Percentiles rank a stretch among this genome's conserved stretches.
phyloP scores from a whole-genome alignment of 2,888 invertebrate species.

The Leptinotarsa peninsularis region DNA sequence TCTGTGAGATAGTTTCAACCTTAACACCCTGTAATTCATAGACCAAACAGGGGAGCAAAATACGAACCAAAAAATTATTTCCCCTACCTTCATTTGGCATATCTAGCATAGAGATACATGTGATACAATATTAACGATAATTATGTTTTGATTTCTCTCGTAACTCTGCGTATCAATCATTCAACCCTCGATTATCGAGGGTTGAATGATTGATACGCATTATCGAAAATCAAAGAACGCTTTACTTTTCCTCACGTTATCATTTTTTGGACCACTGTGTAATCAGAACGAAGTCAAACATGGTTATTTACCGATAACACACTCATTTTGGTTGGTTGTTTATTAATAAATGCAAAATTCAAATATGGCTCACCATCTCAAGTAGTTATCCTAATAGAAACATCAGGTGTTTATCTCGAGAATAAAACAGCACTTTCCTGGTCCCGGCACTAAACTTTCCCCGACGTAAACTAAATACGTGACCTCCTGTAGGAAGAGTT shows the following conservation, averaged over 20 bases:
- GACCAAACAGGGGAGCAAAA: too few species aligned
- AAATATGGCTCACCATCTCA: conserved; percentile 17
- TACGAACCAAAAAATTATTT: too few species aligned
- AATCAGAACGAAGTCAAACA: not conserved
- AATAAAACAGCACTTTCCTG: conserved; percentile 1
- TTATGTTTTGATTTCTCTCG: too few species aligned
- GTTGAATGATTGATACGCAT: too few species aligned
- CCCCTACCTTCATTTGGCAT: too few species aligned
- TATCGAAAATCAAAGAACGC: too few species aligned
- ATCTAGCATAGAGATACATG: too few species aligned
- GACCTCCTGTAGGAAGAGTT: conserved; percentile 4
- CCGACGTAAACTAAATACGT: not conserved
- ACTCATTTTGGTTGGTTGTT: not conserved
- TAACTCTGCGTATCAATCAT: too few species aligned
- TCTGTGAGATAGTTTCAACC: too few species aligned
- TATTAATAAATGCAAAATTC: not conserved
- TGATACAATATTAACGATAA: too few species aligned
- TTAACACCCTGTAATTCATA: too few species aligned
- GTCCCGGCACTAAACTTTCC: conserved; percentile 1
- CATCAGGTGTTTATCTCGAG: conserved; percentile 4
- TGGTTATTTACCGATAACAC: conserved; percentile 9
- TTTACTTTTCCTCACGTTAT: not conserved
- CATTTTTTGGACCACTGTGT: not conserved
- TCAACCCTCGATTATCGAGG: too few species aligned
- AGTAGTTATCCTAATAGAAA: conserved; percentile 1